Evolutionary conservation across 1,140 invertebrate genomes (phyloP), one percentile per base, ranked within the genome.

Genomic region (Heliconius eleuchia): DNA sequence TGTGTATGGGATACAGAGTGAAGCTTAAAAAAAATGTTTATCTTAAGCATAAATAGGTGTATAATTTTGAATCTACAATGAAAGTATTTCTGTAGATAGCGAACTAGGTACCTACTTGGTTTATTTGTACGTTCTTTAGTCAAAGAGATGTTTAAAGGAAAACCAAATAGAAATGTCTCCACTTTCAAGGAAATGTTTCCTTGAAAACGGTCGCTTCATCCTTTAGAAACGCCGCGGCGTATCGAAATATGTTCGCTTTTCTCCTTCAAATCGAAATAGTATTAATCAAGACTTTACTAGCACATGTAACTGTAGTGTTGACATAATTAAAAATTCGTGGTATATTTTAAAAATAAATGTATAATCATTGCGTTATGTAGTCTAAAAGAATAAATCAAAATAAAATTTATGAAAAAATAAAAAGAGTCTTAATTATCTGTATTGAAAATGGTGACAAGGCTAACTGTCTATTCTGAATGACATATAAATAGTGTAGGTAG

Each of bases 161-260:
- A 88, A 89, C 84, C 85, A 89, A 91, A 90, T 90, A 91, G 88
- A 91, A 92, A 91, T 87, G 87, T 90, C 89, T 91, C 88, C 88
- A 91, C 92, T 93, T 91, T 89, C 90, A 87, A 74, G 50, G 70
- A 81, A 83, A 84, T 76, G 81, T 84, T 85, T 85, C 82, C 82
- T 87, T 82, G 83, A 84, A 46, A 84, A 52, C 34, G 27, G 37
- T 66, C 55, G 80, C 76, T 85, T 85, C 89, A 79, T 83, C 83
- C 87, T 85, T 76, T 79, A 73, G 77, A 85, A 85, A 88, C 82
- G 82, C 88, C 84, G 71, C 82, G 82, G 88, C 85, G 66, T 82
- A 80, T 79, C 55, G 79, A 84, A 86, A 88, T 83, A 82, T 86
- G 81, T 85, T 88, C 83, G 77, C 74, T 86, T 86, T 85, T 78